Conservation (phyloP, 2,888 invertebrate genomes). For the Celastrina argiolus region DNA sequence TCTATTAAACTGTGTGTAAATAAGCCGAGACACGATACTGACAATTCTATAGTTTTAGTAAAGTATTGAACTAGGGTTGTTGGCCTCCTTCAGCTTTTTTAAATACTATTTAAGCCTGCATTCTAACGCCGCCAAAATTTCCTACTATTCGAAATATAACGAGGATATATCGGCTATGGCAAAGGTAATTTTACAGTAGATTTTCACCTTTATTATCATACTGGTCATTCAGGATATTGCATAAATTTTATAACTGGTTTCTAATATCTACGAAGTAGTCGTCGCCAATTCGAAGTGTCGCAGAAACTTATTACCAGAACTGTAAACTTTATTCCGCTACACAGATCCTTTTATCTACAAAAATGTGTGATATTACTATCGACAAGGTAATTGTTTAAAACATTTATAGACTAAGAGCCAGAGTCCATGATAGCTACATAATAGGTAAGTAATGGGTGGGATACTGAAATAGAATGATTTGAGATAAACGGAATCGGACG, state of each 20-base stretch:
- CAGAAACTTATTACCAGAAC: neutral
- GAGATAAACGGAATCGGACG: neutral
- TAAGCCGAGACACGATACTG: too few species aligned
- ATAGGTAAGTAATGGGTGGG: neutral
- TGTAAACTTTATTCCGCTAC: neutral
- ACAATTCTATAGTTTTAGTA: neutral
- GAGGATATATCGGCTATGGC: slow-evolving; percentile 82
- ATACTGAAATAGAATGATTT: neutral
- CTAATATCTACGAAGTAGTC: neutral
- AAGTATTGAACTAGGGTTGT: neutral
- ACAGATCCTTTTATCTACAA: neutral
- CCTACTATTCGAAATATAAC: slow-evolving; percentile 82
- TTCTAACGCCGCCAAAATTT: slow-evolving; percentile 76
- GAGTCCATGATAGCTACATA: neutral
- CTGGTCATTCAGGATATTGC: slow-evolving; percentile 41
- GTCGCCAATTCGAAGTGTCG: neutral
- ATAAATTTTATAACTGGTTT: slow-evolving; percentile 28
- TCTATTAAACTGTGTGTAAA: too few species aligned
- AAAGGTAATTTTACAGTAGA: slow-evolving; percentile 69
- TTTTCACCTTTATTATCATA: slow-evolving; percentile 49
- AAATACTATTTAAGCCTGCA: slow-evolving; percentile 23
- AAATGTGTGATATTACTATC: slow-evolving; percentile 47
- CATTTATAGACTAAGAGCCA: neutral
- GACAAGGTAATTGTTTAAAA: slow-evolving; percentile 40
- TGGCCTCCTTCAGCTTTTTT: neutral